Conservation (phyloP, 2,113 vertebrate species). For the Notothenia coriiceps region DNA sequence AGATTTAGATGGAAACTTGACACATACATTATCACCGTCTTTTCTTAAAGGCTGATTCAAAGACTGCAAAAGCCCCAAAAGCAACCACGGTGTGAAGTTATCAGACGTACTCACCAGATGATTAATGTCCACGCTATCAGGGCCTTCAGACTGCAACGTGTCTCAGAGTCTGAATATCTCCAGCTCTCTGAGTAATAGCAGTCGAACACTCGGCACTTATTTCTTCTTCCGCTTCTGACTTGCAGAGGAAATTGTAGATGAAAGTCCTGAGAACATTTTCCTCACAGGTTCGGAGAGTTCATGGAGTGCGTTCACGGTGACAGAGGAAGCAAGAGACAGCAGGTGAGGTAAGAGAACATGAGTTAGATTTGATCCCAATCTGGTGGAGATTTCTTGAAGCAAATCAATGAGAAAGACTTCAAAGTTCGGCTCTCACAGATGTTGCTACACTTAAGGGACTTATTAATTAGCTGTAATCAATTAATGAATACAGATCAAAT, state of each 20-base stretch:
- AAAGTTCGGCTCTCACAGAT: neutral
- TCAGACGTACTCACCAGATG: too few species aligned
- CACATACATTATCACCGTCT: too few species aligned
- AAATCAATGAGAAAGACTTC: too few species aligned
- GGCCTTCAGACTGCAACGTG: too few species aligned
- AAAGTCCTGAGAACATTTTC: neutral
- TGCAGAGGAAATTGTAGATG: neutral
- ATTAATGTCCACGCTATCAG: too few species aligned
- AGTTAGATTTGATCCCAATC: neutral
- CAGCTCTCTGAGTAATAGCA: neutral
- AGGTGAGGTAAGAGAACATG: neutral
- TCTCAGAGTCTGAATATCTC: too few species aligned
- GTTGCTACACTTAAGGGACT: slow-evolving; percentile 9
- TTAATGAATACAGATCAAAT: slow-evolving; percentile 7
- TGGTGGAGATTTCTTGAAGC: too few species aligned
- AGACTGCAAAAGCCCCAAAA: too few species aligned
- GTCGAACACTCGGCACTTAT: neutral
- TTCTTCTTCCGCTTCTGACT: neutral
- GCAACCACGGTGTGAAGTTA: too few species aligned
- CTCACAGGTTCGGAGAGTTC: neutral
- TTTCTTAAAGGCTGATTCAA: too few species aligned
- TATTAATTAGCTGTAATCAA: slow-evolving; percentile 36
- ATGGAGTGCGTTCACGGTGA: neutral
- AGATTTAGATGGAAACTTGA: too few species aligned
- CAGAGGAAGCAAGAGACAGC: neutral